phyloP scores from a whole-genome alignment of 2,797 vertebrate genomes.

The Peromyscus attwateri region DNA sequence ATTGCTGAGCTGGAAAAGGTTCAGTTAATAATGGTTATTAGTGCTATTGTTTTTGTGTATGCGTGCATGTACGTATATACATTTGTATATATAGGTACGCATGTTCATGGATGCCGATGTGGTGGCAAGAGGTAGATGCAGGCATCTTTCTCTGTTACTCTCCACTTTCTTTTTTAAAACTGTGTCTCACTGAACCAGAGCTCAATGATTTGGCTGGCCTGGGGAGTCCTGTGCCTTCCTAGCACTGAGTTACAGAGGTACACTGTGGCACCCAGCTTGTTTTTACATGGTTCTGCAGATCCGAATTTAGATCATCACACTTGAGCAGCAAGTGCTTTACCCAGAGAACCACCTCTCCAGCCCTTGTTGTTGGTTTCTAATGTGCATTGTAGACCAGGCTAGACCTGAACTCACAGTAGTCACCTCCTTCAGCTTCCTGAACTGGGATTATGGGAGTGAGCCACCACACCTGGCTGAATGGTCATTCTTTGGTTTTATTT shows the following conservation, averaged over 20 bases:
- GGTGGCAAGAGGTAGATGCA: background rate
- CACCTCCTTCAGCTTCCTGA: background rate
- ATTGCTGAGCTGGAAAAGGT: background rate
- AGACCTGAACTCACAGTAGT: background rate
- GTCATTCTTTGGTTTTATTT: background rate
- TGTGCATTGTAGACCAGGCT: background rate
- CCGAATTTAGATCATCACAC: background rate
- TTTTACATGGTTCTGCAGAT: background rate
- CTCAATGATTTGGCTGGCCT: background rate
- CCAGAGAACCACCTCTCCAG: background rate
- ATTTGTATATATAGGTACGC: background rate
- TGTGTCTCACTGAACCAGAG: background rate
- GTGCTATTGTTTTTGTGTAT: background rate
- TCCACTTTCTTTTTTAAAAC: background rate
- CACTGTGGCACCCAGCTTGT: background rate
- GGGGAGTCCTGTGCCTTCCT: too few relatives aligned
- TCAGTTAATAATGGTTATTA: background rate
- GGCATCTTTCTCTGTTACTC: background rate
- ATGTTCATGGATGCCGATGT: too few relatives aligned
- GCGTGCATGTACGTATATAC: background rate
- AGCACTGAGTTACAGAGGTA: background rate
- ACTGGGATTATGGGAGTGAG: background rate
- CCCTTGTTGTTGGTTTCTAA: background rate
- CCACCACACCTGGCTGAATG: background rate
- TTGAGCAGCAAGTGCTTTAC: background rate